These are phyloP conservation scores for Pseudomugil tenellus DNA, from an alignment of 2,797 vertebrate genomes.

Conservation along the genomic window DNA sequence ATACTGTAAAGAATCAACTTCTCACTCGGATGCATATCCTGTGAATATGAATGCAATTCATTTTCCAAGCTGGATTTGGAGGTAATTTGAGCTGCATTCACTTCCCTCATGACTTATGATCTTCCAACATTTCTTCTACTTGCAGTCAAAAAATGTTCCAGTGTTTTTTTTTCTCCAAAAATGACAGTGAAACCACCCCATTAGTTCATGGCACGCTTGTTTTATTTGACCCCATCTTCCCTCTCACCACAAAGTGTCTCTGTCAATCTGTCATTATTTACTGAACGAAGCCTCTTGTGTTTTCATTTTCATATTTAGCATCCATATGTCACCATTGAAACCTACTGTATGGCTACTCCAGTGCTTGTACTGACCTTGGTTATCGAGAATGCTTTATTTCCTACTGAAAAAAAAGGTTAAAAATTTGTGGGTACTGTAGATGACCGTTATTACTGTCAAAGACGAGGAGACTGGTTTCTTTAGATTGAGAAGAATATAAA, in stretches of 20 bases:
- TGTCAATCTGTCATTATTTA: constrained; percentile 61
- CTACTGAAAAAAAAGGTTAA: background rate
- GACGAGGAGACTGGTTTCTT: no score
- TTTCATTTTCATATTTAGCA: constrained; percentile 37
- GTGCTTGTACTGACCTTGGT: constrained; percentile 17
- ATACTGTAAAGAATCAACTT: constrained; percentile 26
- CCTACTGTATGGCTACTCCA: constrained; percentile 7
- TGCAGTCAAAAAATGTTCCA: constrained; percentile 16
- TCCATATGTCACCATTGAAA: constrained; percentile 30
- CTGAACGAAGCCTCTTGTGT: constrained; percentile 40
- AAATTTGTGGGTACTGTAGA: no score
- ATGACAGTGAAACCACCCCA: constrained; percentile 42
- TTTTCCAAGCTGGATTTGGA: constrained; percentile 23
- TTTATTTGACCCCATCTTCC: constrained; percentile 57
- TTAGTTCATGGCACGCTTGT: constrained; percentile 44
- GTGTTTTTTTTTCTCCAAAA: constrained; percentile 6
- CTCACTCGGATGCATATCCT: constrained; percentile 12
- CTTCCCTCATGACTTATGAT: constrained; percentile 7
- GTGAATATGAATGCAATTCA: constrained; percentile 22
- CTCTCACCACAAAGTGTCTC: constrained; percentile 52
- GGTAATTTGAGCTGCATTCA: constrained; percentile 11
- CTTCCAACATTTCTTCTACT: constrained; percentile 24
- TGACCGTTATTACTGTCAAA: no score
- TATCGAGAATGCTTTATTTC: constrained; percentile 5
- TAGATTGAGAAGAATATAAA: no score